Evolutionary conservation across 1,140 invertebrate species (phyloP), one percentile per base, ranked within the genome.

Genomic region (Solenopsis fugax): DNA sequence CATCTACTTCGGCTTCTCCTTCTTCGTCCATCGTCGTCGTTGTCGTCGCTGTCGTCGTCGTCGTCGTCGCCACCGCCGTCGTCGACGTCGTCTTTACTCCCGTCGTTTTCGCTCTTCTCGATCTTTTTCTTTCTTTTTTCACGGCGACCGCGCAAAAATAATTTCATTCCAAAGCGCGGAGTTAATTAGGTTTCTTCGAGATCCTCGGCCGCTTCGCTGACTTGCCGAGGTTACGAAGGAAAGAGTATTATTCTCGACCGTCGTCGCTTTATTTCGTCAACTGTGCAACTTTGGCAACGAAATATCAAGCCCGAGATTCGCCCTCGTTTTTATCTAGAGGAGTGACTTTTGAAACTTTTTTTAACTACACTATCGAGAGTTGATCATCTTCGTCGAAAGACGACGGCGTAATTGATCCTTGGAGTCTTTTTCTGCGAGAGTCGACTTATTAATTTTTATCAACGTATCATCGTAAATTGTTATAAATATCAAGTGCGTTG

Each of bases 121-220:
- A 29, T 10, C 52, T n/a, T 16, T 48, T 37, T 56, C 6, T 72
- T 37, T 50, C 58, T 86, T 86, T 87, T 84, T 72, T 78, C 82
- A 75, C 87, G 85, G 87, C 87, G 87, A 91, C 80, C 85, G 89
- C 91, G 89, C 82, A 90, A 90, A 92, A 92, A 92, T 92, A 92
- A 92, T 92, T 91, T 91, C 86, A 92, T 92, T 91, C 90, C 76
- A 90, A 92, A 92, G 91, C 80, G 58, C 82, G 56, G 85, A 90
- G 90, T 92, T 92, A 92, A 92, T 92, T 92, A 90, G 91, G 86
- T 92, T 92, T 84, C 88, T 90, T 88, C 91, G 89, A 90, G 90
- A 92, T 92, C 89, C 85, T 69, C 67, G 54, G 71, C 58, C 75
- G 87, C 78, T 91, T 85, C 89, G 90, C 78, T 88, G 89, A 90